Conservation (phyloP, 2,797 vertebrate species). For the Lithobates pipiens region DNA sequence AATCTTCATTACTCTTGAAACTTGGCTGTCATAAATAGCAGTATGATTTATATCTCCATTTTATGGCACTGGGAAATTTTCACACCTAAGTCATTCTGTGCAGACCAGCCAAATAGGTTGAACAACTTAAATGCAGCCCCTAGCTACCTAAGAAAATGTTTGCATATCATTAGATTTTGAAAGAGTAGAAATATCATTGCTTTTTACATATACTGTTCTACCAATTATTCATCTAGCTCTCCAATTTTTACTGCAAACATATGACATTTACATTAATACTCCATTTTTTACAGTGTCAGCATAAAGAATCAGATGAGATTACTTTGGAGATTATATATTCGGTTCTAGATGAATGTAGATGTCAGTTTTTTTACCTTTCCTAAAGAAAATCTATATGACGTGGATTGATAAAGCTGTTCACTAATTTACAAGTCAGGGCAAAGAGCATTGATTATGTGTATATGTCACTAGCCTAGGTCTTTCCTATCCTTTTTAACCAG, state of each 20-base stretch:
- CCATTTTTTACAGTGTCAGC: not conserved
- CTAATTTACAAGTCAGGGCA: too few species aligned
- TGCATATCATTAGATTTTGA: not conserved
- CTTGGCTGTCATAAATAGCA: slow-evolving; percentile 47
- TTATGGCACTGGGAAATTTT: slow-evolving; percentile 27
- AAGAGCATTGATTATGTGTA: too few species aligned
- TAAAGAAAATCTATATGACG: not conserved
- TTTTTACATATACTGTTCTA: slow-evolving; percentile 11
- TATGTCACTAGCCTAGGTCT: not conserved
- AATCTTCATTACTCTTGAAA: slow-evolving; percentile 36
- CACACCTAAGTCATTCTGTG: slow-evolving; percentile 48
- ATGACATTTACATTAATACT: slow-evolving; percentile 45
- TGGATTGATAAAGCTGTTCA: not conserved
- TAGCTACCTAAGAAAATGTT: slow-evolving; percentile 45
- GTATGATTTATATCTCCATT: slow-evolving; percentile 47
- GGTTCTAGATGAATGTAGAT: slow-evolving; percentile 23
- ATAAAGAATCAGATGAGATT: not conserved
- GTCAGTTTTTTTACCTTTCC: not conserved
- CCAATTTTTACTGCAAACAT: slow-evolving; percentile 8
- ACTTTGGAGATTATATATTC: not conserved
- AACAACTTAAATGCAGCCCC: slow-evolving; percentile 27
- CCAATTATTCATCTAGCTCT: not conserved
- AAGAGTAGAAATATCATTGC: not conserved
- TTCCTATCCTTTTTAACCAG: not conserved
- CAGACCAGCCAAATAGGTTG: slow-evolving; percentile 28